Conservation (phyloP, 2,797 vertebrate genomes). For the Malurus leucopterus region DNA sequence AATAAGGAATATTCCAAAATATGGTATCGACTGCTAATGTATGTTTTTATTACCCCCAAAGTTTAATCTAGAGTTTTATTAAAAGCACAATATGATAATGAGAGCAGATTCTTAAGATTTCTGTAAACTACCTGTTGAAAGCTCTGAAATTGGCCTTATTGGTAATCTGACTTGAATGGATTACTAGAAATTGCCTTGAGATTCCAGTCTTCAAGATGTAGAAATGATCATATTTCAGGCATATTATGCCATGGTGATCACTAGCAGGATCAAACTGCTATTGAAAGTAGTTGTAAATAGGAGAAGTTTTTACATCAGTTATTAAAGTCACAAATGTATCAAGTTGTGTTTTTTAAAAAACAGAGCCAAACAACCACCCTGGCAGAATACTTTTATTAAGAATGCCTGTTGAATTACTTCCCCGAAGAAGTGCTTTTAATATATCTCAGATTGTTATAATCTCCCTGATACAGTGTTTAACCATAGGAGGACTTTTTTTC, state of each 20-base stretch:
- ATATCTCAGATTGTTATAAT: slow-evolving; percentile 6
- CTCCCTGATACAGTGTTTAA: not conserved
- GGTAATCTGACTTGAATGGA: not conserved
- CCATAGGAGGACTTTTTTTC: not conserved
- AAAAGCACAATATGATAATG: not conserved
- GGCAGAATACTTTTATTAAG: not conserved
- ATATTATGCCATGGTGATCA: not conserved
- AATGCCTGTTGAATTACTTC: not conserved
- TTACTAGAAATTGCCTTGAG: not conserved
- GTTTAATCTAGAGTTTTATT: not conserved
- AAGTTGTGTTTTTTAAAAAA: not conserved
- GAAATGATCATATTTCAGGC: not conserved
- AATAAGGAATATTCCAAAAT: not conserved
- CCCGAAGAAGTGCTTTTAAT: not conserved
- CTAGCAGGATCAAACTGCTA: not conserved
- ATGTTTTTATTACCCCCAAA: not conserved
- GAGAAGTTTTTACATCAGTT: not conserved
- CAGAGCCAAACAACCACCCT: not conserved
- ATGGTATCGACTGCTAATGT: not conserved
- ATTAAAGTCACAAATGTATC: not conserved
- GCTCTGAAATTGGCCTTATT: not conserved
- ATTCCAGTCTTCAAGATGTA: not conserved
- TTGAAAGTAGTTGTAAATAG: not conserved
- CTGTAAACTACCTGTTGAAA: not conserved
- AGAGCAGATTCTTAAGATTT: not conserved